A percentile compares a stretch with the other conserved stretches of the same genome.
Evolutionary conservation across 2,888 invertebrate genomes (phyloP).

Genomic region (Dolichomitus sp.): DNA sequence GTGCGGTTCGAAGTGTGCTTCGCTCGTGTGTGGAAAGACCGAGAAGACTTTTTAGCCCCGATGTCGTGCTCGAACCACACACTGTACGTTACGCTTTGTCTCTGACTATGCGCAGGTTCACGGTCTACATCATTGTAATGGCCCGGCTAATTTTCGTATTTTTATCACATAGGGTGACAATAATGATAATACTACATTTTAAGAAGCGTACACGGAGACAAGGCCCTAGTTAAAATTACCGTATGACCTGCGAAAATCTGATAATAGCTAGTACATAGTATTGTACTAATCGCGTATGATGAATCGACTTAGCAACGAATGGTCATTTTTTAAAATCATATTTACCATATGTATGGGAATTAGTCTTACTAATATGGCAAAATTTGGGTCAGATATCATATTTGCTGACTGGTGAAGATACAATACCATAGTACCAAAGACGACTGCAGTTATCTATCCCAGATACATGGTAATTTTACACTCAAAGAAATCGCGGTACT

Average conservation of each 20-base stretch:
- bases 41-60: conserved; percentile 54
- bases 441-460: too few relatives aligned
- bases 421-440: too few relatives aligned
- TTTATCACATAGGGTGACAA: conserved; percentile 49
- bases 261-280: neutral
- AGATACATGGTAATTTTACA: too few relatives aligned
- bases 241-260: neutral
- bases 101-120: conserved; percentile 58
- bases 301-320: neutral
- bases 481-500: too few relatives aligned
- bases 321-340: neutral
- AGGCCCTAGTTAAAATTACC: neutral
- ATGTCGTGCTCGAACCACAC: conserved; percentile 48
- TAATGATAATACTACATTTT: conserved; percentile 27
- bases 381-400: too few relatives aligned
- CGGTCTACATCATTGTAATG: conserved; percentile 65
- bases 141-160: conserved; percentile 66
- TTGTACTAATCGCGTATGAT: too few relatives aligned
- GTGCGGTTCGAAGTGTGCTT: conserved; percentile 40
- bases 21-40: conserved; percentile 32
- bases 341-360: neutral
- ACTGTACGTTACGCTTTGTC: conserved; percentile 59
- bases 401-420: too few relatives aligned
- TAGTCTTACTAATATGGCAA: too few relatives aligned
- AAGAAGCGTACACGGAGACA: neutral